phyloP scores from a whole-genome alignment of 2,797 vertebrate genomes.

The Calcarius lapponicus region DNA sequence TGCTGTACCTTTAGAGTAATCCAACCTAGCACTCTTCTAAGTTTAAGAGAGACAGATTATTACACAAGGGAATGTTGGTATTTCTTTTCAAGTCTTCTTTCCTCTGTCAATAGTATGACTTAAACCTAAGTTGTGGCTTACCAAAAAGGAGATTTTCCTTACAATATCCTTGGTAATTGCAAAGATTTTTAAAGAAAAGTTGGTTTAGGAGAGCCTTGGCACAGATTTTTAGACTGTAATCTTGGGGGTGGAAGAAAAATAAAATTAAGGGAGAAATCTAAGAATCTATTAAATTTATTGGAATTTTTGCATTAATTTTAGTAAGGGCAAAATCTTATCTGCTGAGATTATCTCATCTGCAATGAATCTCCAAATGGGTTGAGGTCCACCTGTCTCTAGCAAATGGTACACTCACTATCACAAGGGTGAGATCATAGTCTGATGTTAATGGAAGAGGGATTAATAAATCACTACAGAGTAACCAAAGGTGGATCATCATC shows the following conservation, averaged over 20 bases:
- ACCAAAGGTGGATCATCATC: not conserved
- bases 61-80: not conserved
- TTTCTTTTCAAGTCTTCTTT: not conserved
- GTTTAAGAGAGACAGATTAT: not conserved
- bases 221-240: not conserved
- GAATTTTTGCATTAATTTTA: not conserved
- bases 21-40: not conserved
- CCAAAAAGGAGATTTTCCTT: not conserved
- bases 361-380: not conserved
- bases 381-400: conserved; percentile 17
- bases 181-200: not conserved
- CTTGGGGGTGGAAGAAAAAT: not conserved
- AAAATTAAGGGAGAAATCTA: not conserved
- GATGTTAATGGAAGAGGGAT: conserved; percentile 38
- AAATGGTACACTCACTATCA: not conserved
- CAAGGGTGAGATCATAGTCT: conserved; percentile 41
- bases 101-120: not conserved
- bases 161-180: not conserved
- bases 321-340: not conserved
- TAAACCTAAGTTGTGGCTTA: not conserved
- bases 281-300: not conserved
- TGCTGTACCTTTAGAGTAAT: not conserved
- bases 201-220: not conserved
- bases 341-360: conserved; percentile 12
- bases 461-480: conserved; percentile 33